Percentiles rank a stretch among this genome's conserved stretches.
Conservation (phyloP, 2,113 vertebrate species). For the Ailuropoda melanoleuca region DNA sequence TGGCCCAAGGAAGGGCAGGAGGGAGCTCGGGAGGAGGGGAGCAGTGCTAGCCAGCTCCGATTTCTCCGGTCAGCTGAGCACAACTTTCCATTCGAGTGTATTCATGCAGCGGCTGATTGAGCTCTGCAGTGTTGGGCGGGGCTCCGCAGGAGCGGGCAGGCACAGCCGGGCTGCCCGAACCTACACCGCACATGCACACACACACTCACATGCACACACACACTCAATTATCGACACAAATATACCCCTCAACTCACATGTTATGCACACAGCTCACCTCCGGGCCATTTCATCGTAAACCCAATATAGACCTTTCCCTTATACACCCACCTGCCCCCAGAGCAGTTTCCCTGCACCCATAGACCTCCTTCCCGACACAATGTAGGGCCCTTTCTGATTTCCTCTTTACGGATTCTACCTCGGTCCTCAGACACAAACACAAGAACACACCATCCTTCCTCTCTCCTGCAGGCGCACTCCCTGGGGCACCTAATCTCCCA, state of each 20-base stretch:
- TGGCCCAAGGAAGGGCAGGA: slow-evolving; percentile 10
- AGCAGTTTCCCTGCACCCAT: neutral
- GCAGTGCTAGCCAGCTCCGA: slow-evolving; percentile 88
- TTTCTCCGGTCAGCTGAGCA: slow-evolving; percentile 96
- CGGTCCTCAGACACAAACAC: neutral
- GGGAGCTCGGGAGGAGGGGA: slow-evolving; percentile 55
- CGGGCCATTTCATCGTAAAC: neutral
- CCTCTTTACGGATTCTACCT: neutral
- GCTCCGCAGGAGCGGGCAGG: slow-evolving; percentile 77
- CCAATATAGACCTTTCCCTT: neutral
- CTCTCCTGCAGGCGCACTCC: neutral
- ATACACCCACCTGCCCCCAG: neutral
- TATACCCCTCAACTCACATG: neutral
- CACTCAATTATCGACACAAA: neutral
- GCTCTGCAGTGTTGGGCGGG: slow-evolving; percentile 85
- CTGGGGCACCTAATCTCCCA: neutral
- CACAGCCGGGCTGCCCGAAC: slow-evolving; percentile 63
- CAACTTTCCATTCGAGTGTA: slow-evolving; percentile 97
- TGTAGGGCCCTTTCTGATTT: neutral
- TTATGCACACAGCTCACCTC: neutral
- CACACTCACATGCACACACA: neutral
- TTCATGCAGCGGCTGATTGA: slow-evolving; percentile 95
- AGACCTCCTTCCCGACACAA: neutral
- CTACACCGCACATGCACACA: neutral
- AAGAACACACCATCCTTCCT: neutral